phyloP scores from a whole-genome alignment of 1,140 invertebrate species.

The Brachionus rubens region DNA sequence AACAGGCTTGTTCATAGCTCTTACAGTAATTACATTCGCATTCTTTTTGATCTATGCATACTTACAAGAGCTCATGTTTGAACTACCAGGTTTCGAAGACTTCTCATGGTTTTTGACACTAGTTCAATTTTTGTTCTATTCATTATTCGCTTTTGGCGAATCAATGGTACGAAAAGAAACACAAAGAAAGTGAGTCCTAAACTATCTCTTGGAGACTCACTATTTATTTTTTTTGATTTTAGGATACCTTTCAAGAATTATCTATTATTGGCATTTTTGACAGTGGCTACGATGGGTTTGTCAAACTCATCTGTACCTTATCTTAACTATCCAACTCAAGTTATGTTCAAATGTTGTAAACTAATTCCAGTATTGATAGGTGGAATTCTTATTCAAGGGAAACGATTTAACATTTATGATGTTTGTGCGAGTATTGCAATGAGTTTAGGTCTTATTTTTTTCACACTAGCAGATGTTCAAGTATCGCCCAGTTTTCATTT shows the following conservation, averaged over 20 bases:
- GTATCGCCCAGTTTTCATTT: conserved; percentile 81
- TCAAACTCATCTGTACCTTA: conserved; percentile 91
- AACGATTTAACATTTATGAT: conserved; percentile 77
- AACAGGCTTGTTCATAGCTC: conserved; percentile 12
- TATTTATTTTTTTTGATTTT: not conserved
- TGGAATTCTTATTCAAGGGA: conserved; percentile 81
- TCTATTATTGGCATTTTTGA: conserved; percentile 8
- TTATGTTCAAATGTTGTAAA: conserved; percentile 76
- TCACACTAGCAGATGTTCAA: conserved; percentile 84
- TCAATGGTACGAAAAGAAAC: conserved; percentile 66
- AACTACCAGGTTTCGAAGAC: conserved; percentile 77
- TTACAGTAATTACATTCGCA: conserved; percentile 4
- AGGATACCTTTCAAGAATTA: conserved; percentile 24
- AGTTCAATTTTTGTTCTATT: conserved; percentile 83
- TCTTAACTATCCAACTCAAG: conserved; percentile 78
- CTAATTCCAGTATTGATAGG: conserved; percentile 88
- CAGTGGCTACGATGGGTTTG: conserved; percentile 76
- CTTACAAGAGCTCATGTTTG: conserved; percentile 79
- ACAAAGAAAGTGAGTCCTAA: conserved; percentile 67
- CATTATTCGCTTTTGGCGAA: conserved; percentile 75
- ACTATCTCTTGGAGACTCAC: conserved; percentile 29
- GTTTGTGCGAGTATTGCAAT: conserved; percentile 78
- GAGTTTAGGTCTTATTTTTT: conserved; percentile 85
- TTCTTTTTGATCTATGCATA: conserved; percentile 33
- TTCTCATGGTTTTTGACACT: conserved; percentile 88